phyloP scores from a whole-genome alignment of 2,888 invertebrate species.

The Cyclophora albipunctata region DNA sequence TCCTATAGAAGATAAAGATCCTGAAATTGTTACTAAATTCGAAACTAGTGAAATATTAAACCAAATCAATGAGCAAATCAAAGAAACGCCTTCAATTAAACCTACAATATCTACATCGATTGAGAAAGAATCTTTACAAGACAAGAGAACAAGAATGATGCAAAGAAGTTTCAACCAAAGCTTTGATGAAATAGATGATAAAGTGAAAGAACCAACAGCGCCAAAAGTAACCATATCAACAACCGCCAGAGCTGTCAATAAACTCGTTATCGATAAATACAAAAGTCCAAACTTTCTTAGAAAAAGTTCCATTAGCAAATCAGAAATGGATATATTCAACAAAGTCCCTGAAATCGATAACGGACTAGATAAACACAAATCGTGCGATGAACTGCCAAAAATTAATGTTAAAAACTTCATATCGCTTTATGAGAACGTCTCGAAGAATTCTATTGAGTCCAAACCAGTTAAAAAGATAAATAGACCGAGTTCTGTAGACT shows the following conservation, averaged over 20 bases:
- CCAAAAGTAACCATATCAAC: constrained; percentile 10
- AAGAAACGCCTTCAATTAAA: too few relatives aligned
- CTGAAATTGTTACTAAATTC: constrained; percentile 2
- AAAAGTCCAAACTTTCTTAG: constrained; percentile 29
- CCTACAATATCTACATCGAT: too few relatives aligned
- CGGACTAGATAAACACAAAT: constrained; percentile 57
- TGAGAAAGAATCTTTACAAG: constrained; percentile 25
- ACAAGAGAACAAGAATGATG: constrained; percentile 39
- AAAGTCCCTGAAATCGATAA: constrained; percentile 39
- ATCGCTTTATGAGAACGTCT: constrained; percentile 58
- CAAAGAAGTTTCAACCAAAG: constrained; percentile 32
- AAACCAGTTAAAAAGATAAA: constrained; percentile 29
- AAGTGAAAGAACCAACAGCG: constrained; percentile 3
- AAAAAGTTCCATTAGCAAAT: constrained; percentile 58
- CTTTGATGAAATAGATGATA: constrained; percentile 31
- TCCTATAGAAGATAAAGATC: constrained; percentile 9
- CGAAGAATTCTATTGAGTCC: constrained; percentile 37
- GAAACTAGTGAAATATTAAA: too few relatives aligned
- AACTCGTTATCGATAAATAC: constrained; percentile 16
- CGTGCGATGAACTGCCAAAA: constrained; percentile 63
- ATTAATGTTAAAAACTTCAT: constrained; percentile 62
- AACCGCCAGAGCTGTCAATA: constrained; percentile 7
- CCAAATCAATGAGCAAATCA: too few relatives aligned
- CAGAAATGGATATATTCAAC: constrained; percentile 68
- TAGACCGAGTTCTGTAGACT: constrained; percentile 32